A percentile compares a stretch with the other conserved stretches of the same genome.
These are phyloP conservation scores for Latrodectus geometricus DNA, from an alignment of 1,140 invertebrate genomes.

Conservation along the genomic window DNA sequence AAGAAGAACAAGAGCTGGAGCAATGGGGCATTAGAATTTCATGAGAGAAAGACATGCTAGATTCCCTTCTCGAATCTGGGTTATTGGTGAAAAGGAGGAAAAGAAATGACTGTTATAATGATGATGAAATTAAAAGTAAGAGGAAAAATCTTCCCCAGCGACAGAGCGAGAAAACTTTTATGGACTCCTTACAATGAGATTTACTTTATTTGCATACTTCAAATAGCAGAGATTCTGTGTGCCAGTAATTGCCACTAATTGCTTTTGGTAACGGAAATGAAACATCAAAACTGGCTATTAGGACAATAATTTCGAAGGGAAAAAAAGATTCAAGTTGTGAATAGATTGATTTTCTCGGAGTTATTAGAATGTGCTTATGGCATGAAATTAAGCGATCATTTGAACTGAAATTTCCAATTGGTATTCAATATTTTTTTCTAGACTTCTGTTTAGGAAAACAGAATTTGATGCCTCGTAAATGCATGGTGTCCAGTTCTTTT, in stretches of 20 bases:
- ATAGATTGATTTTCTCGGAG: too few species aligned
- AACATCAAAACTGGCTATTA: too few species aligned
- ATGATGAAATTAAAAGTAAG: slow-evolving; percentile 30
- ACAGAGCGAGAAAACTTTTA: slow-evolving; percentile 30
- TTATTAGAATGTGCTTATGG: too few species aligned
- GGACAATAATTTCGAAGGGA: too few species aligned
- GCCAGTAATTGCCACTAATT: slow-evolving; percentile 25
- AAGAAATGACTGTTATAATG: not conserved
- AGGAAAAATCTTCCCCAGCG: slow-evolving; percentile 7
- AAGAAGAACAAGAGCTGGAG: not conserved
- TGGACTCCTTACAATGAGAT: slow-evolving; percentile 4
- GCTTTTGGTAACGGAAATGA: not conserved
- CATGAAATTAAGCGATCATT: too few species aligned
- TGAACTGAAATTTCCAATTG: too few species aligned
- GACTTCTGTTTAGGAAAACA: too few species aligned
- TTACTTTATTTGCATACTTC: slow-evolving; percentile 20
- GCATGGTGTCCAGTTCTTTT: too few species aligned
- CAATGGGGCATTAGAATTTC: slow-evolving; percentile 35
- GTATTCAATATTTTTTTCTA: too few species aligned
- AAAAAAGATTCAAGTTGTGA: too few species aligned
- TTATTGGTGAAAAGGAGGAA: not conserved
- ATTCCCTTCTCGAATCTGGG: slow-evolving; percentile 11
- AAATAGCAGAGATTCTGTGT: not conserved
- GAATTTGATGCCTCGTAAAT: too few species aligned
- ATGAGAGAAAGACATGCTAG: slow-evolving; percentile 5